Evolutionary conservation across 2,113 vertebrate species (phyloP).

Genomic region (Tragulus kanchil): DNA sequence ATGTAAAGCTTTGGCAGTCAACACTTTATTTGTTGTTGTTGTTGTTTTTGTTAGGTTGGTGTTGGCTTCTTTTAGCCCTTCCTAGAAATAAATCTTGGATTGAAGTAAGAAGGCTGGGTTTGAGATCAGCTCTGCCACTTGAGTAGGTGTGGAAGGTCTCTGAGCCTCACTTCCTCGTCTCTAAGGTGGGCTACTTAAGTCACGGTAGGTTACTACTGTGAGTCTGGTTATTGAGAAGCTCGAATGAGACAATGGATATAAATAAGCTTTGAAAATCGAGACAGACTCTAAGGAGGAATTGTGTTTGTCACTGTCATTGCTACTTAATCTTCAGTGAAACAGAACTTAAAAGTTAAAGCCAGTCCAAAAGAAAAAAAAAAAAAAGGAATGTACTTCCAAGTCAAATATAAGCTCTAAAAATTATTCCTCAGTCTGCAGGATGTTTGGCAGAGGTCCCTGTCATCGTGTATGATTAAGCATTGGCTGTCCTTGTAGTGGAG

Average conservation of each 20-base stretch:
- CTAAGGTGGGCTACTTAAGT: neutral
- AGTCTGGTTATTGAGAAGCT: neutral
- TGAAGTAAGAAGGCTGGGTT: neutral
- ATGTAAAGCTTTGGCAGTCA: neutral
- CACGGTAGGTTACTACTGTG: neutral
- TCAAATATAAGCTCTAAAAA: neutral
- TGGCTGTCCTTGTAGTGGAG: neutral
- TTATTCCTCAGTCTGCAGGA: slow-evolving; percentile 2
- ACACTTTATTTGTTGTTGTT: neutral
- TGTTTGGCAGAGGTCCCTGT: neutral
- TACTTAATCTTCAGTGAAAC: slow-evolving; percentile 8
- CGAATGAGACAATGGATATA: neutral
- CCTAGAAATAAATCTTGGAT: neutral
- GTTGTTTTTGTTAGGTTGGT: neutral
- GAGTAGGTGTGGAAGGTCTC: rapidly evolving
- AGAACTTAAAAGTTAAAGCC: neutral
- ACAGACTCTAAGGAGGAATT: neutral
- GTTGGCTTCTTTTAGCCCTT: neutral
- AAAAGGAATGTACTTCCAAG: neutral
- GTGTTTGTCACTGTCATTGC: neutral
- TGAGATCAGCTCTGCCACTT: neutral
- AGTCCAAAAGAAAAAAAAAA: neutral
- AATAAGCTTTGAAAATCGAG: neutral
- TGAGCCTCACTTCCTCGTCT: rapidly evolving
- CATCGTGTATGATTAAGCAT: neutral